Evolutionary conservation across 2,888 invertebrate species (phyloP), one percentile per base, ranked within the genome.

Genomic region (Zygogramma bicolorata): DNA sequence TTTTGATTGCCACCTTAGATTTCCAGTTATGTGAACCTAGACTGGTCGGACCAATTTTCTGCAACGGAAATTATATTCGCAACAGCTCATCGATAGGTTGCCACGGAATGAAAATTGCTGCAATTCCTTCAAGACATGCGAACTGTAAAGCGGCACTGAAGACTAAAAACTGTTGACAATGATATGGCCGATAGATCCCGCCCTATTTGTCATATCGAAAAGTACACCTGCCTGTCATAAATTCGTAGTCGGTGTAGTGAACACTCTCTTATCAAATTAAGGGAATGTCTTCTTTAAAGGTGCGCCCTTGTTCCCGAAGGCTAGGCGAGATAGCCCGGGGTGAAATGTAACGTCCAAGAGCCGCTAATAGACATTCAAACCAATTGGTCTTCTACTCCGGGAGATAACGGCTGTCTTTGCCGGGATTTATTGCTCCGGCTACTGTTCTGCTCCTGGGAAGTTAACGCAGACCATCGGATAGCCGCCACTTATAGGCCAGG

Each of bases 281-380:
- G 27, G 5, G n/a, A 40, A 18, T n/a, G 0, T 40, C 22, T 61
- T 38, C 3, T 5, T 61, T 61, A 22, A n/a, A 53, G 40, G 46
- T 18, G 57, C 68, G 66, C 73, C 66, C 57, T 69, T 75, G 75
- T 62, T 70, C 66, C 67, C 71, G 73, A 70, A 70, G 63, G 63
- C 66, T 67, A 67, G 70, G 71, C 57, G 59, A 38, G 18, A 58
- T 57, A 66, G 34, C 22, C 58, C 74, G 70, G 73, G 68, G 73
- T 74, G 73, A 78, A 74, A 66, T 69, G 75, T 71, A 72, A 72
- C 70, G 71, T 67, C 69, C 63, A 63, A 74, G 79, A 78, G 77
- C 80, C 80, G 80, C 81, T 82, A 82, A 82, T 82, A 81, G 81
- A 80, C 81, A 79, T 81, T 78, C 80, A 77, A 81, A 81, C 80